Percentiles rank a stretch among this genome's conserved stretches.
Evolutionary conservation across 1,140 invertebrate genomes (phyloP).

Genomic region (Tetramorium parvispinum): DNA sequence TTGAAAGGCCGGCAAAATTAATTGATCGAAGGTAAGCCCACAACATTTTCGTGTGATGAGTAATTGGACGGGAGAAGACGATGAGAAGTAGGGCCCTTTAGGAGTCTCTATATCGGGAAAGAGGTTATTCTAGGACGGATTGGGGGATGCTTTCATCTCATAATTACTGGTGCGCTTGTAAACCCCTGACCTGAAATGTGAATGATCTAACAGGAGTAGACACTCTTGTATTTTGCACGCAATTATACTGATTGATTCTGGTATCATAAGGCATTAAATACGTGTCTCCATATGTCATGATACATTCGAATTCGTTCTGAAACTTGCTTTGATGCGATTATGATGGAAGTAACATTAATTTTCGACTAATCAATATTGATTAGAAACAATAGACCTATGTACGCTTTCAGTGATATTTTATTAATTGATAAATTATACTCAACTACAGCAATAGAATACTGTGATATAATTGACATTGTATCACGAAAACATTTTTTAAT

Average conservation of each 20-base stretch:
- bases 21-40: conserved; percentile 65
- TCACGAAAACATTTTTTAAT: not conserved
- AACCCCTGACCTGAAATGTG: conserved; percentile 67
- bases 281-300: not conserved
- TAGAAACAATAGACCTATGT: not conserved
- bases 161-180: conserved; percentile 69
- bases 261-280: conserved; percentile 15
- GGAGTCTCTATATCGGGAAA: conserved; percentile 35
- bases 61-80: conserved; percentile 70
- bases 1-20: conserved; percentile 58
- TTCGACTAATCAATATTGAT: conserved; percentile 3
- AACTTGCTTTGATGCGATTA: conserved; percentile 8
- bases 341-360: conserved; percentile 4
- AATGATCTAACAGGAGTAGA: conserved; percentile 53
- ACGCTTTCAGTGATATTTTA: not conserved
- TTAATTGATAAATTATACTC: conserved; percentile 4
- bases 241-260: conserved; percentile 56
- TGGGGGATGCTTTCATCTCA: conserved; percentile 70
- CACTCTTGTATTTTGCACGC: conserved; percentile 59
- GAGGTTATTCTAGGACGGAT: conserved; percentile 48
- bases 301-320: not conserved
- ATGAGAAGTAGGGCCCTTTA: conserved; percentile 58
- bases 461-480: not conserved
- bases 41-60: conserved; percentile 59
- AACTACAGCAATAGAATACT: not conserved